These are phyloP conservation scores for Sebastes dallii DNA, from an alignment of 2,797 vertebrate genomes.

Conservation along the genomic window DNA sequence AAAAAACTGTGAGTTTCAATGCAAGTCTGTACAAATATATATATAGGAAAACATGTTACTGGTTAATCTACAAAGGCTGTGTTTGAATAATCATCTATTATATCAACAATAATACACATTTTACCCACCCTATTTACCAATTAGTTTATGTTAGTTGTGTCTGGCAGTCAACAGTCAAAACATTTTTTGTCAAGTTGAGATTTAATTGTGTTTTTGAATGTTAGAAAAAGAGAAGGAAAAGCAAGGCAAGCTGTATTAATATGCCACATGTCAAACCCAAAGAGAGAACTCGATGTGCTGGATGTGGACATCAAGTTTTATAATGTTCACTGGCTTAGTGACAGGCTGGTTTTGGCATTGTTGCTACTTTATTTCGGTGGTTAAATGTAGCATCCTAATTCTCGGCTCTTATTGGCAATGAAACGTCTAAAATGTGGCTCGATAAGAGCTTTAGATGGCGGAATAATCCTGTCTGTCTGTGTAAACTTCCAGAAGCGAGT, in stretches of 20 bases:
- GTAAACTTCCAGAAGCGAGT: constrained; percentile 3
- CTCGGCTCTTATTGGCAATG: not conserved
- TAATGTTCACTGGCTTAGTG: not conserved
- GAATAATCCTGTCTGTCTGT: constrained; percentile 4
- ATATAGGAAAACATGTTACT: too few species aligned
- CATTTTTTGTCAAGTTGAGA: too few species aligned
- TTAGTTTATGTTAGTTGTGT: not conserved
- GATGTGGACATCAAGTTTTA: not conserved
- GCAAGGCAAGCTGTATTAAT: not conserved
- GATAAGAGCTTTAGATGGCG: not conserved
- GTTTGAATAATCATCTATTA: too few species aligned
- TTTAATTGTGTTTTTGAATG: not conserved
- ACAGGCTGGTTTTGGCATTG: not conserved
- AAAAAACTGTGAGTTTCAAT: too few species aligned
- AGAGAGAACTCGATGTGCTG: not conserved
- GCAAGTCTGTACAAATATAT: too few species aligned
- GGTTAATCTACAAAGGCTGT: too few species aligned
- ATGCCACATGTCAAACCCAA: not conserved
- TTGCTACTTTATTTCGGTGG: not conserved
- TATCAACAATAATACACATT: too few species aligned
- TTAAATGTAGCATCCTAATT: not conserved
- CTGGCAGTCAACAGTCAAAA: not conserved
- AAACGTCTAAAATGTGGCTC: not conserved
- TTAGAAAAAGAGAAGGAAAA: not conserved
- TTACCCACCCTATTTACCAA: not conserved